A percentile compares a stretch with the other conserved stretches of the same genome.
phyloP scores from a whole-genome alignment of 1,140 invertebrate genomes.

The Alviniconcha marisindica region DNA sequence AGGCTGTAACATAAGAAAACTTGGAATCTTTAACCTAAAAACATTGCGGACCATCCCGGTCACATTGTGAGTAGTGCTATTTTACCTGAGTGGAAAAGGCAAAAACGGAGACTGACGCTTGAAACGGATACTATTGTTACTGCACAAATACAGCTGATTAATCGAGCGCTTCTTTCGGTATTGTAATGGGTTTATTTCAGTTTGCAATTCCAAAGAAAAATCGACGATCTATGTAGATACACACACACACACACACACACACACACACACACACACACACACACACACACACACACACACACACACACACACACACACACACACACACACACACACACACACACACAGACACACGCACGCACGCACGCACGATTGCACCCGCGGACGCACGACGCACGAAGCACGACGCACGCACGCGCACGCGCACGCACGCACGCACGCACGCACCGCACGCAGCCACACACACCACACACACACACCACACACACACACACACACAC shows the following conservation, averaged over 20 bases:
- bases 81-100: no score
- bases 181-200: neutral
- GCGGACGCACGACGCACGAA: neutral
- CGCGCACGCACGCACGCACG: neutral
- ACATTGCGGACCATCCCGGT: no score
- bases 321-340: neutral
- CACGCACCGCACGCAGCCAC: neutral
- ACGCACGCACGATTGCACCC: neutral
- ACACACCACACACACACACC: constrained; percentile 23
- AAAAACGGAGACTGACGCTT: neutral
- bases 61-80: no score
- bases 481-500: constrained; percentile 13
- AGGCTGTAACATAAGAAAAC: no score
- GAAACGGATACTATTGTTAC: no score
- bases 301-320: neutral
- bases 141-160: neutral
- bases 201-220: neutral
- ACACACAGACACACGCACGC: constrained; percentile 1
- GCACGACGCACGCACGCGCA: neutral
- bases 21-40: no score
- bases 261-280: neutral
- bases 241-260: neutral
- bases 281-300: neutral
- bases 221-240: no score
- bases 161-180: neutral